These are phyloP conservation scores for Pitta sordida DNA, from an alignment of 2,113 vertebrate genomes.

Conservation along the genomic window DNA sequence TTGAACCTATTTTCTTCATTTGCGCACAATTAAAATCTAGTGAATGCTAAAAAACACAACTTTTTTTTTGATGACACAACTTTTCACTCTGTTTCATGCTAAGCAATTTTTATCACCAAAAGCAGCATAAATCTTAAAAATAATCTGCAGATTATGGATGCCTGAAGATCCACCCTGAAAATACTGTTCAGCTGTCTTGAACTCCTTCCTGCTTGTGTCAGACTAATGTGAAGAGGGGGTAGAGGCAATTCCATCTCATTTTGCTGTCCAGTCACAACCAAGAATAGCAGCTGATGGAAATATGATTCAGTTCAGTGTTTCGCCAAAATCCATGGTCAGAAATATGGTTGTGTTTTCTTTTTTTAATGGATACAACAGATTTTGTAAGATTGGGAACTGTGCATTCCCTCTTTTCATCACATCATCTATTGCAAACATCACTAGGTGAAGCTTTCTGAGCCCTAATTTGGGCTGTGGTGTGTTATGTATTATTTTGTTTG, in stretches of 20 bases:
- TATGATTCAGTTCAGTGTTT: background rate
- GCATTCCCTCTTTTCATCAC: background rate
- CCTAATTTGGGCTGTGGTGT: background rate
- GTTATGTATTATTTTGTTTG: background rate
- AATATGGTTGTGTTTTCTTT: background rate
- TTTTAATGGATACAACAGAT: background rate
- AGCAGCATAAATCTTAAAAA: background rate
- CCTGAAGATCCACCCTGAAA: background rate
- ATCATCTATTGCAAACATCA: background rate
- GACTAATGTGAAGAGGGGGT: background rate
- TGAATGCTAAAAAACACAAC: background rate
- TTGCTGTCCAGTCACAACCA: background rate
- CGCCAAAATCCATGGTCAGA: background rate
- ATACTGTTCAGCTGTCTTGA: background rate
- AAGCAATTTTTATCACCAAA: background rate
- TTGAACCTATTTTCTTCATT: background rate
- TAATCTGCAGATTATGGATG: background rate
- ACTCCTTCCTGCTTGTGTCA: background rate
- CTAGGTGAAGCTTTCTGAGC: background rate
- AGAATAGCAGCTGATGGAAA: background rate
- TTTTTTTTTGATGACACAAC: background rate
- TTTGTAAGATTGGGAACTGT: fast-evolving
- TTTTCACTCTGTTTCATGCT: background rate
- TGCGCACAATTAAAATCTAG: background rate
- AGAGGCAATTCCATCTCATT: background rate